Conservation (phyloP, 2,888 invertebrate species). For the Epirrhoe tristata region DNA sequence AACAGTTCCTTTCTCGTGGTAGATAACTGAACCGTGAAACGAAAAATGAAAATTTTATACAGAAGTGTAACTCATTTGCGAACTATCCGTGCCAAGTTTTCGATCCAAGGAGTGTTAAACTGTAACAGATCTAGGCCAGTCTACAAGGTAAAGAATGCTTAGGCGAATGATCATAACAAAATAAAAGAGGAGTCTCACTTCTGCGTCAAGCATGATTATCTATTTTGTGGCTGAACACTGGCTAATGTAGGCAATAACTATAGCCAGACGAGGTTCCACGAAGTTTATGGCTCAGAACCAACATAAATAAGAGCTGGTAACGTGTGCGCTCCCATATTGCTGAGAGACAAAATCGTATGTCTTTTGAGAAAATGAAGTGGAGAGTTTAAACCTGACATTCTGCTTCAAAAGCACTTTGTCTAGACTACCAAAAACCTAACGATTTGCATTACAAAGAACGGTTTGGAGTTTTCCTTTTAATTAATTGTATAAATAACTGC, state of each 20-base stretch:
- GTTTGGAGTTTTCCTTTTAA: too few relatives aligned
- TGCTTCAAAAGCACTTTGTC: not conserved
- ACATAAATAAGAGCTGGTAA: slow-evolving; percentile 20
- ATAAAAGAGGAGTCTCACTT: slow-evolving; percentile 7
- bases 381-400: not conserved
- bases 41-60: not conserved
- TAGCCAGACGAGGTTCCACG: slow-evolving; percentile 27
- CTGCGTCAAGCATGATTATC: slow-evolving; percentile 8
- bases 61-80: slow-evolving; percentile 10
- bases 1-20: slow-evolving; percentile 16
- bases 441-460: not conserved
- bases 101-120: not conserved
- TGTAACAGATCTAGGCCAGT: not conserved
- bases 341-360: slow-evolving; percentile 13
- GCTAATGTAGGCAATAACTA: slow-evolving; percentile 33
- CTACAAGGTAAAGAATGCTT: not conserved
- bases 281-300: slow-evolving; percentile 25
- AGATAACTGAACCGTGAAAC: slow-evolving; percentile 10
- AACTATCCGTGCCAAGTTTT: not conserved
- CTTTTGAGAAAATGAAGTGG: not conserved
- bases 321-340: slow-evolving; percentile 1
- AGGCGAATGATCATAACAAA: not conserved
- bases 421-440: not conserved
- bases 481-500: too few relatives aligned
- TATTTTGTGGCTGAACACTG: slow-evolving; percentile 15